These are phyloP conservation scores for Batillaria attramentaria DNA, from an alignment of 1,140 invertebrate species.

Conservation along the genomic window DNA sequence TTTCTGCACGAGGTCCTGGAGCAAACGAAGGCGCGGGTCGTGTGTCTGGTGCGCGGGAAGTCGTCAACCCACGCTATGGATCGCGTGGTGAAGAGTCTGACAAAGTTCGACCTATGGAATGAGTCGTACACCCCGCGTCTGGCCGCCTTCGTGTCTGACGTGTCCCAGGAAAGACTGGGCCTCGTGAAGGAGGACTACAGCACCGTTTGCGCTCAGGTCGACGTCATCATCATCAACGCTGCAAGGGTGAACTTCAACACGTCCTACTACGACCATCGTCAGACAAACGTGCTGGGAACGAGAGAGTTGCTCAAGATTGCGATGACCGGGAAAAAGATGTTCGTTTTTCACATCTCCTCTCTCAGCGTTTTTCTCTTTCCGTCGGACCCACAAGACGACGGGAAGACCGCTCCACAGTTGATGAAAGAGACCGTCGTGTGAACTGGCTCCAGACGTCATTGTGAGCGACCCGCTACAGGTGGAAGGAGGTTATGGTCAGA, in stretches of 20 bases:
- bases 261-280: slow-evolving; percentile 50
- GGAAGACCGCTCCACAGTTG: too few relatives aligned
- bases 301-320: slow-evolving; percentile 55
- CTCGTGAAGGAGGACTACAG: slow-evolving; percentile 52
- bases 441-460: slow-evolving; percentile 42
- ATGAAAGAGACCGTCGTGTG: too few relatives aligned
- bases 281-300: slow-evolving; percentile 52
- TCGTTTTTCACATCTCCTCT: slow-evolving; percentile 52
- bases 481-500: slow-evolving; percentile 54
- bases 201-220: slow-evolving; percentile 43
- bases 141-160: slow-evolving; percentile 50
- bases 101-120: slow-evolving; percentile 53
- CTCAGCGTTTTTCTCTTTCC: slow-evolving; percentile 56
- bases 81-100: slow-evolving; percentile 50
- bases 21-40: slow-evolving; percentile 50
- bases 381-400: neutral
- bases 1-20: slow-evolving; percentile 51
- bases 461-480: slow-evolving; percentile 46
- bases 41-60: slow-evolving; percentile 55
- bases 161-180: slow-evolving; percentile 49
- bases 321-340: slow-evolving; percentile 49
- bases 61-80: slow-evolving; percentile 48
- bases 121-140: slow-evolving; percentile 46
- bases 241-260: slow-evolving; percentile 59
- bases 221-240: slow-evolving; percentile 57